Base-by-base conservation (phyloP, 2,113 vertebrate species). In the Gallinago undulata region DNA sequence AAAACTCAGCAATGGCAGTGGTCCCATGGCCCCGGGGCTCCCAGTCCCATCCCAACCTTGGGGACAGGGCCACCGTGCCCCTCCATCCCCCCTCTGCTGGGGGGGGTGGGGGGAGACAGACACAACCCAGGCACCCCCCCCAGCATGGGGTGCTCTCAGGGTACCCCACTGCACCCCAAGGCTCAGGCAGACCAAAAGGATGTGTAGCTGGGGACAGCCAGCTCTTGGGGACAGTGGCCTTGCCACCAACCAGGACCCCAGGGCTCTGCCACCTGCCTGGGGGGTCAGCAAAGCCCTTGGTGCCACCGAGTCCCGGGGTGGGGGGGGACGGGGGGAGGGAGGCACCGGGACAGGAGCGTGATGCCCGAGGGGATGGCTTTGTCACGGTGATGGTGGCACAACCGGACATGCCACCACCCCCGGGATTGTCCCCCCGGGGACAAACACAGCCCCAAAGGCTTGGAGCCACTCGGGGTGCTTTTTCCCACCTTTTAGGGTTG, bases 291-390 rank as follows among this genome's bases (percentile, higher is more conserved):
- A 5, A 77, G 45, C 48, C 62, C 56, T 15, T 1, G 16, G 50
- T 41, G 73, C 24, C 84, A 13, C 50, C 28, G 1, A 22, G 43
- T 24, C 31, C 80, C 1, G 9, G 21, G 37, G 41, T 15, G 41
- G 41, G 45, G 19, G 47, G 45, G 45, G 19, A 4, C 17, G 0
- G 0, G 7, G 50, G 39, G 39, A 7, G 25, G 21, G 57, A 10
- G 22, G 24, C 53, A 8, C 2, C 0, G 6, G 35, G 24, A 4
- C 0, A 6, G 64, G 28, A n/a, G 2, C 1, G n/a, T 0, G 39
- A 2, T 50, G 50, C 30, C 37, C 35, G 0, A 3, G 57, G 0
- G 4, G 30, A 5, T 2, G 53, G 51, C 27, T 68, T 87, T 13
- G 16, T 39, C 11, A 0, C 1, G 2, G 2, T 11, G 62, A 16